These are phyloP conservation scores for Chalcis sispes DNA, from an alignment of 2,888 invertebrate genomes.

Conservation along the genomic window DNA sequence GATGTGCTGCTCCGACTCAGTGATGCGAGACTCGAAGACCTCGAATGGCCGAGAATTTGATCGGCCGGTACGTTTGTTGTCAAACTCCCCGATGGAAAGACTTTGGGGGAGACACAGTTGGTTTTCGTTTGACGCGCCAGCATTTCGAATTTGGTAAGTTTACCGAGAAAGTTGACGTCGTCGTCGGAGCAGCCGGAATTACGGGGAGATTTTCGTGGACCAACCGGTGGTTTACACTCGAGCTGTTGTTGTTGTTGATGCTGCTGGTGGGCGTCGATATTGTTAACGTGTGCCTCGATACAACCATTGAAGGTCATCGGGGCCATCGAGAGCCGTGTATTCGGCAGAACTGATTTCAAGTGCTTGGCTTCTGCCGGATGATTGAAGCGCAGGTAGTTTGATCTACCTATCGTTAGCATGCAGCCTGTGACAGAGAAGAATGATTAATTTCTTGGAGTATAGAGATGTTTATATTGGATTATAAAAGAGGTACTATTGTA, in stretches of 20 bases:
- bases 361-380: conserved; percentile 93
- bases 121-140: conserved; percentile 79
- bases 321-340: conserved; percentile 87
- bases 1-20: conserved; percentile 72
- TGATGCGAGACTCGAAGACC: conserved; percentile 71
- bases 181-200: conserved; percentile 75
- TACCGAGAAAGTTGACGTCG: conserved; percentile 81
- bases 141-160: conserved; percentile 88
- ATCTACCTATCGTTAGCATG: conserved; percentile 93
- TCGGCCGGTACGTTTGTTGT: conserved; percentile 90
- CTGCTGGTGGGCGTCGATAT: conserved; percentile 44
- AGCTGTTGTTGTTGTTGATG: conserved; percentile 56
- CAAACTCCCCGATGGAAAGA: conserved; percentile 86
- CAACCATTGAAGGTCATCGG: conserved; percentile 81
- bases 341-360: conserved; percentile 89
- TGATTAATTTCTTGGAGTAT: too few relatives aligned
- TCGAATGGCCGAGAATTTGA: conserved; percentile 80
- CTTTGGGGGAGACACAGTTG: conserved; percentile 83
- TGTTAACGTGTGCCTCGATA: conserved; percentile 55
- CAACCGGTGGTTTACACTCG: conserved; percentile 82
- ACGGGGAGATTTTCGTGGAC: conserved; percentile 80
- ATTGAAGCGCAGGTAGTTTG: conserved; percentile 94
- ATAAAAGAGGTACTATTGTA: too few relatives aligned
- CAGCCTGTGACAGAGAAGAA: conserved; percentile 82
- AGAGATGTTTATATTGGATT: too few relatives aligned